Evolutionary conservation across 2,888 invertebrate species (phyloP).

Genomic region (Pseudoips prasinana): DNA sequence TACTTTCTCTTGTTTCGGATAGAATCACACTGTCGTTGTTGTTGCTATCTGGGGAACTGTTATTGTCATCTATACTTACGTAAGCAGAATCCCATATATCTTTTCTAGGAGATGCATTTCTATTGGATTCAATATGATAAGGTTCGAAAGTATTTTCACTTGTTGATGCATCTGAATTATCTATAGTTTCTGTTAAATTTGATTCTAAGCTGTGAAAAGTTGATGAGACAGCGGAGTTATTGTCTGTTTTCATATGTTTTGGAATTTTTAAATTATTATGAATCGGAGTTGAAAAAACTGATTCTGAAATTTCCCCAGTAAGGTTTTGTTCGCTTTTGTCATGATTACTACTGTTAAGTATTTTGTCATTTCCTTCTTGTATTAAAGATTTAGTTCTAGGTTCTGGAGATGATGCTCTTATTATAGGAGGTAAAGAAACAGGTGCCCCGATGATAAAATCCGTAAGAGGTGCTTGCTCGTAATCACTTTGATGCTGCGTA

Average conservation of each 20-base stretch:
- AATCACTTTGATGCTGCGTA: conserved; percentile 34
- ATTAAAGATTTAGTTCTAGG: conserved; percentile 53
- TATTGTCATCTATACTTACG: conserved; percentile 77
- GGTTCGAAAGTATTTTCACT: conserved; percentile 40
- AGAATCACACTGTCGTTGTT: conserved; percentile 54
- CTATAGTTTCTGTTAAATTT: conserved; percentile 42
- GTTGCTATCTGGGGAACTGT: conserved; percentile 67
- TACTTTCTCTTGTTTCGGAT: conserved; percentile 42
- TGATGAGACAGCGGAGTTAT: conserved; percentile 36
- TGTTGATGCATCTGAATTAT: conserved; percentile 44
- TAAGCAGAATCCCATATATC: conserved; percentile 80
- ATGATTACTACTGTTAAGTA: conserved; percentile 9
- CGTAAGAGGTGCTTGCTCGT: conserved; percentile 46
- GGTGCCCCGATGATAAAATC: conserved; percentile 78
- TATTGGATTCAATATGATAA: conserved; percentile 36
- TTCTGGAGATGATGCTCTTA: conserved; percentile 57
- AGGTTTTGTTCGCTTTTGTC: conserved; percentile 15
- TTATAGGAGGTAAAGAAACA: conserved; percentile 68
- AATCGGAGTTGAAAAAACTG: conserved; percentile 39
- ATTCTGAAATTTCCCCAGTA: conserved; percentile 23
- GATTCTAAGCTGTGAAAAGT: conserved; percentile 62
- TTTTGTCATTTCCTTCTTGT: conserved; percentile 32
- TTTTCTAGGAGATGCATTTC: conserved; percentile 57
- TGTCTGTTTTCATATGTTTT: conserved; percentile 25
- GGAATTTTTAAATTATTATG: conserved; percentile 26